Base-by-base conservation (phyloP, 2,888 invertebrate genomes). In the Cantharis rufa region DNA sequence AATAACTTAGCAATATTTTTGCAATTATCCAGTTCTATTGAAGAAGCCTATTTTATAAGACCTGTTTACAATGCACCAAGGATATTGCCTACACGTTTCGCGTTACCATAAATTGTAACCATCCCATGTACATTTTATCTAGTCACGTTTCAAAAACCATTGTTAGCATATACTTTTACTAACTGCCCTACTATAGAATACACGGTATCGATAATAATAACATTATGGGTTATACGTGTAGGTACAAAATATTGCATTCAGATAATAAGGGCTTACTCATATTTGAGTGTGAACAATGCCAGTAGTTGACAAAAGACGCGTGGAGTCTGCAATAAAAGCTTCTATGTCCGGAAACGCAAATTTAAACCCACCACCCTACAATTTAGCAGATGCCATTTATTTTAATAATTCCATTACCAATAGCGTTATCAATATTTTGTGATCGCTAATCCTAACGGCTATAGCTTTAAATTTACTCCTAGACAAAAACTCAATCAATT, bases 151-250 rank as follows among this genome's bases (percentile, higher is more conserved):
- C 71, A 21, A 73, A 73, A 74, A 68, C 66, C 66, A 77, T 77
- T 76, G 76, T 76, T 74, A 71, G 73, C 24, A n/a, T 27, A 28
- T 27, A 28, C 27, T 32, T 28, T 69, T 28, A 27, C 27, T 69
- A 28, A 75, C 77, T 66, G 77, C 69, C 70, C 63, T 66, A 66
- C 66, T 71, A 72, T 62, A 74, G 71, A 77, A 77, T 9, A 48
- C 69, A 69, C 74, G 48, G 48, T 70, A 24, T 70, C 62, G 64
- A 75, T 75, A 78, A 75, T 76, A 62, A 69, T 64, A 48, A 48
- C 48, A 78, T 78, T 76, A 78, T 71, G 71, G 75, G 69, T 78
- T 78, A 78, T 78, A 73, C 69, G 70, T 78, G 75, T 78, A 76
- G 76, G 76, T 76, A 76, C 78, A 63, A 75, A 77, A 76, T 76